These are phyloP conservation scores for Drosophila obscura DNA, from an alignment of 1,140 invertebrate species.

Conservation along the genomic window DNA sequence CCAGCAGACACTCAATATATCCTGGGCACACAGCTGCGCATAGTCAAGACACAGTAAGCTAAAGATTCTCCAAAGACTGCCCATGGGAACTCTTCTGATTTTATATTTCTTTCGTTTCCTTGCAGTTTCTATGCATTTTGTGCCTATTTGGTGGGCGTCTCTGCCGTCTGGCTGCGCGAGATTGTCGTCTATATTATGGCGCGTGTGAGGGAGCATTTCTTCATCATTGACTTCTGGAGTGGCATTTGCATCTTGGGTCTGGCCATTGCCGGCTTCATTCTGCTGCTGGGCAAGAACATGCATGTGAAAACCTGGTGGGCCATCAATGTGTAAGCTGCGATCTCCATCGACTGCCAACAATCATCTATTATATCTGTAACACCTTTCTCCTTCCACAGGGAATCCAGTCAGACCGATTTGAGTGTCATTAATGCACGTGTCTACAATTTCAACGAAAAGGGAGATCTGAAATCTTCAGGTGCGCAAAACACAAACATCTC, in stretches of 20 bases:
- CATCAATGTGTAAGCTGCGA: conserved; percentile 70
- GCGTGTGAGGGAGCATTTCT: conserved; percentile 68
- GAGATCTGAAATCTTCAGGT: conserved; percentile 66
- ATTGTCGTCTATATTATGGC: conserved; percentile 73
- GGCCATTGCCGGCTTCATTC: conserved; percentile 66
- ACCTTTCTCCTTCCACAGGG: conserved; percentile 18
- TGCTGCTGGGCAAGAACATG: conserved; percentile 66
- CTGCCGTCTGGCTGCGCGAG: conserved; percentile 69
- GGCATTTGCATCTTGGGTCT: conserved; percentile 71
- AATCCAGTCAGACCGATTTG: conserved; percentile 69
- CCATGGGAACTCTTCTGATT: no score
- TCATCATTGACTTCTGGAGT: conserved; percentile 79
- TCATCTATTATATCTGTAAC: no score
- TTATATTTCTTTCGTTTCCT: neutral
- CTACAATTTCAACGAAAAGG: conserved; percentile 72
- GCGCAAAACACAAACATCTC: neutral
- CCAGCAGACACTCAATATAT: conserved; percentile 62
- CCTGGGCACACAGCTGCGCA: conserved; percentile 55
- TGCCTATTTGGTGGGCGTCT: conserved; percentile 66
- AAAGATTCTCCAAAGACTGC: neutral
- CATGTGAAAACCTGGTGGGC: conserved; percentile 74
- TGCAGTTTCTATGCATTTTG: conserved; percentile 70
- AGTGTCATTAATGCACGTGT: conserved; percentile 72
- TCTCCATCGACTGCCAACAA: neutral
- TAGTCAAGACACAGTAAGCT: conserved; percentile 72